A percentile compares a stretch with the other conserved stretches of the same genome.
phyloP scores from a whole-genome alignment of 1,140 invertebrate genomes.

The Bactericera cockerelli region DNA sequence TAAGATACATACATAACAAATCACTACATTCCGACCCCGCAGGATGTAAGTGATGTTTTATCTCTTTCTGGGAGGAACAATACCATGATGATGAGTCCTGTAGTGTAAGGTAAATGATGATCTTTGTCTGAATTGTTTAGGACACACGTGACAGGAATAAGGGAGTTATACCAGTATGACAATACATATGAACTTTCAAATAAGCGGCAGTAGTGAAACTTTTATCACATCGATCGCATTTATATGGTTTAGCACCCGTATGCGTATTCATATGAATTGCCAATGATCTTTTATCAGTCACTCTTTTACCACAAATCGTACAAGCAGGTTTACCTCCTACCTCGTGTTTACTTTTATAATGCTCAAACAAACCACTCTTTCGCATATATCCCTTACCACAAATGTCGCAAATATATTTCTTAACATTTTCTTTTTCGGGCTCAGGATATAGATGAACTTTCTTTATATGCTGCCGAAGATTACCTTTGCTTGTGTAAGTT shows the following conservation, averaged over 20 bases:
- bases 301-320: background rate
- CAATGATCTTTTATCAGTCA: constrained; percentile 35
- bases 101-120: background rate
- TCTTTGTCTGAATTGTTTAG: constrained; percentile 38
- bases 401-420: constrained; percentile 1
- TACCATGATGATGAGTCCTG: background rate
- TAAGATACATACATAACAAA: too few species aligned
- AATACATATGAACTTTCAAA: constrained; percentile 40
- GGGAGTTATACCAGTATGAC: constrained; percentile 76
- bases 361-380: background rate
- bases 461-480: too few species aligned
- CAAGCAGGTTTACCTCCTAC: background rate
- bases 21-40: too few species aligned
- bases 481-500: too few species aligned
- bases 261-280: constrained; percentile 48
- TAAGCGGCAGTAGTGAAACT: constrained; percentile 47
- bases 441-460: background rate
- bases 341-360: constrained; percentile 7
- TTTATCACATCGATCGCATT: constrained; percentile 53
- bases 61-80: background rate
- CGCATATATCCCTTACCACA: constrained; percentile 11
- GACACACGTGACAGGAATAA: constrained; percentile 52
- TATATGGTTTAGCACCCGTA: constrained; percentile 51
- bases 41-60: too few species aligned
- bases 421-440: too few species aligned